phyloP scores from a whole-genome alignment of 2,113 vertebrate genomes.

The Odontophorus gujanensis region DNA sequence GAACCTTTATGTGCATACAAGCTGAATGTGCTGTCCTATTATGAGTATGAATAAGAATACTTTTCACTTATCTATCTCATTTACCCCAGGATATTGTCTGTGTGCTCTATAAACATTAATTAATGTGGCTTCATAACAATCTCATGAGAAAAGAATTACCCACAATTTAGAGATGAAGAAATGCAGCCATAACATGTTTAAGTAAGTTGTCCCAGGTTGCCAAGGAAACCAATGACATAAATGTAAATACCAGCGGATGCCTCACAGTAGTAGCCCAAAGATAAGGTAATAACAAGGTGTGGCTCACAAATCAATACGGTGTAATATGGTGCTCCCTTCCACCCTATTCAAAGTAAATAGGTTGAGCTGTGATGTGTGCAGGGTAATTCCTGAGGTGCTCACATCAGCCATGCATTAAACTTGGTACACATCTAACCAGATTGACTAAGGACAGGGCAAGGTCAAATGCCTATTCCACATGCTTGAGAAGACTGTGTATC shows the following conservation, averaged over 20 bases:
- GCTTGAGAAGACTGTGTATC: background rate
- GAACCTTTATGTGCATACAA: background rate
- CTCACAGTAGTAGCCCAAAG: slow-evolving; percentile 49
- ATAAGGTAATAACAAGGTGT: slow-evolving; percentile 64
- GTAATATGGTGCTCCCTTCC: slow-evolving; percentile 5
- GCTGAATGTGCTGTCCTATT: background rate
- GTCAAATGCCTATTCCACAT: background rate
- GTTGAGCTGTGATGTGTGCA: slow-evolving; percentile 30
- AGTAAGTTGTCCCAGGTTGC: background rate
- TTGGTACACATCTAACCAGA: background rate
- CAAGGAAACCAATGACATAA: slow-evolving; percentile 2
- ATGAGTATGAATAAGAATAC: background rate
- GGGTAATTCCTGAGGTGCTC: background rate
- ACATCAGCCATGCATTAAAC: background rate
- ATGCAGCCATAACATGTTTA: background rate
- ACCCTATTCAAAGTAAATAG: background rate
- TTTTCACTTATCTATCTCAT: background rate
- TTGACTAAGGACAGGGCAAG: background rate
- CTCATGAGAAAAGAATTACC: background rate
- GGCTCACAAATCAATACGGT: slow-evolving; percentile 16
- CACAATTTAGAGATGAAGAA: slow-evolving; percentile 37
- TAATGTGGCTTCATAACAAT: slow-evolving; percentile 26
- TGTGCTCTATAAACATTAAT: slow-evolving; percentile 25
- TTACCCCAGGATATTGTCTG: slow-evolving; percentile 3
- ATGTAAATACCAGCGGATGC: background rate